Conservation (phyloP, 2,888 invertebrate species). For the Amiota communis region DNA sequence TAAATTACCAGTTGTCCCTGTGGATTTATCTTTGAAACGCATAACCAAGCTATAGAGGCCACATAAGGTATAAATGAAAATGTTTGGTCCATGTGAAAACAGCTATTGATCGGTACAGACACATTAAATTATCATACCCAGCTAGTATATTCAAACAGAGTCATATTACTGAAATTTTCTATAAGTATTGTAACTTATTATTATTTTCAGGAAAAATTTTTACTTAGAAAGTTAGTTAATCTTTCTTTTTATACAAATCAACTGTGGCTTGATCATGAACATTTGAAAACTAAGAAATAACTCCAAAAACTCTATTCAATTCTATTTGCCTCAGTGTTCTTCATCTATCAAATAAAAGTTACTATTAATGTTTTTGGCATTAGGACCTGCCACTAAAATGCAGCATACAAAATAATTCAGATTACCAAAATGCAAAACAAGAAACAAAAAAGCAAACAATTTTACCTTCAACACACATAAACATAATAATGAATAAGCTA, state of each 20-base stretch:
- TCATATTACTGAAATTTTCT: too few relatives aligned
- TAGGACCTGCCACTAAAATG: constrained; percentile 18
- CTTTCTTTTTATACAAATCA: not conserved
- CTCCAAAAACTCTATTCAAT: not conserved
- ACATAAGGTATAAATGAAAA: too few relatives aligned
- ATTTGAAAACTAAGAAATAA: too few relatives aligned
- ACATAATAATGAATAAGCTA: not conserved
- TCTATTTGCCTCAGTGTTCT: not conserved
- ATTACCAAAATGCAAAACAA: constrained; percentile 2
- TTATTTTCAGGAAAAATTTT: not conserved
- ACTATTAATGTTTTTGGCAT: constrained; percentile 26
- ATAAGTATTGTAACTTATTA: not conserved
- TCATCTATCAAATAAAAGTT: constrained; percentile 13
- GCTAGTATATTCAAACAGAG: too few relatives aligned
- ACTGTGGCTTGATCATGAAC: too few relatives aligned
- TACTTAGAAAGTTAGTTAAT: not conserved
- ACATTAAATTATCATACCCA: too few relatives aligned
- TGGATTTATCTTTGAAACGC: too few relatives aligned
- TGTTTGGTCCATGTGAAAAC: too few relatives aligned
- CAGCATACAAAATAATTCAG: constrained; percentile 23
- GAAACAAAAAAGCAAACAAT: not conserved
- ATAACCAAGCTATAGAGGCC: too few relatives aligned
- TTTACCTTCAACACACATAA: not conserved
- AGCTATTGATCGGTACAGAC: too few relatives aligned
- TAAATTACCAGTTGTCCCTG: too few relatives aligned